Evolutionary conservation across 2,113 vertebrate species (phyloP).

Genomic region (Panurus biarmicus): DNA sequence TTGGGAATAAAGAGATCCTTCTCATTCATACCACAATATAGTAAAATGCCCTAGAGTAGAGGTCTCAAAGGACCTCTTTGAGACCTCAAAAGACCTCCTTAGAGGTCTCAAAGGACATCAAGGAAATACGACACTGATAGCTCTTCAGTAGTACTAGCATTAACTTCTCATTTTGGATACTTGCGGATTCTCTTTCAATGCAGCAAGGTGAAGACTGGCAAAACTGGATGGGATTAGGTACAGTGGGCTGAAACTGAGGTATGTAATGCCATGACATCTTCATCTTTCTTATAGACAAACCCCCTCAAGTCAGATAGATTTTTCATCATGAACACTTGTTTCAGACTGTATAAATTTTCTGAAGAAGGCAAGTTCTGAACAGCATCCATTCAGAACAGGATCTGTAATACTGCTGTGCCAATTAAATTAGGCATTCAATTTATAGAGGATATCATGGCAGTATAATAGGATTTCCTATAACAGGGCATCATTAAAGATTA

Average conservation of each 20-base stretch:
- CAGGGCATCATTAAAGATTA: background rate
- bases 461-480: background rate
- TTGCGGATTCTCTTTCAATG: background rate
- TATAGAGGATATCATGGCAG: background rate
- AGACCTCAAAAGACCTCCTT: too few relatives aligned
- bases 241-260: background rate
- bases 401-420: background rate
- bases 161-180: background rate
- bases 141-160: background rate
- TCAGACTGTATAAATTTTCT: background rate
- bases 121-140: background rate
- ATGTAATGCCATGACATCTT: background rate
- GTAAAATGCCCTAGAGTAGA: background rate
- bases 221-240: background rate
- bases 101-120: background rate
- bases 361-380: background rate
- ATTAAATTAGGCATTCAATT: background rate
- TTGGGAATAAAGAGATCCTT: background rate
- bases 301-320: background rate
- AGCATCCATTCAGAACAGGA: background rate
- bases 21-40: background rate
- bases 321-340: background rate
- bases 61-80: too few relatives aligned
- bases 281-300: background rate
- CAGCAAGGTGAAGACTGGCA: background rate